Base-by-base conservation (phyloP, 2,113 vertebrate genomes). In the Nansenia antarctica region DNA sequence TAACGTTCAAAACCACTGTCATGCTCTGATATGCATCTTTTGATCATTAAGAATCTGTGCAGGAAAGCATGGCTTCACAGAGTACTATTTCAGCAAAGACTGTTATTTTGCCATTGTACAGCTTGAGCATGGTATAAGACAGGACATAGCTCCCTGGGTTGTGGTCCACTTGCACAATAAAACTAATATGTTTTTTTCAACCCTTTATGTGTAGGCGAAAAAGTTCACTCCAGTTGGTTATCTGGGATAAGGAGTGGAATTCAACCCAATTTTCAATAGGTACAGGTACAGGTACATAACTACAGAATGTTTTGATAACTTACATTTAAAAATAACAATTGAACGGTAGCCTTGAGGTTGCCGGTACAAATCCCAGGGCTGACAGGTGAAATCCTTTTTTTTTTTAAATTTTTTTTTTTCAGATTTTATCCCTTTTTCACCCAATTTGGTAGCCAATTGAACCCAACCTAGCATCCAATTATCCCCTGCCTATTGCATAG, bases 1-100 rank as follows among this genome's bases (percentile, higher is more conserved):
- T 32, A 81, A 90, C 84, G 81, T 76, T 82, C 85, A 85, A 89
- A 81, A 85, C 82, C 85, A 89, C 83, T 52, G 85, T 87, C 85
- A 88, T 90, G 89, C 88, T 86, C 86, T 42, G 70, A 89, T 85
- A 88, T 80, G 85, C 76, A 77, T 31, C 24, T 78, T 74, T 72
- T 80, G 74, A 74, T 65, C 74, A 86, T 29, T 74, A 70, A 65
- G 70, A 86, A 76, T 54, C 20, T 24, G 69, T 62, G 73, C 74
- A 82, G 74, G 60, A 49, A 70, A 75, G 72, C 39, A 58, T 70
- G 74, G 59, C 75, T 76, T 79, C 57, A 69, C 74, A 58, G 69
- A 82, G 70, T 80, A 81, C 82, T 76, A 58, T 2, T 75, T 72
- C 42, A 60, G 54, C 59, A 66, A 67, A 60, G 55, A 47, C 31